These are phyloP conservation scores for Patella ulyssiponensis DNA, from an alignment of 2,888 invertebrate genomes.

Conservation along the genomic window DNA sequence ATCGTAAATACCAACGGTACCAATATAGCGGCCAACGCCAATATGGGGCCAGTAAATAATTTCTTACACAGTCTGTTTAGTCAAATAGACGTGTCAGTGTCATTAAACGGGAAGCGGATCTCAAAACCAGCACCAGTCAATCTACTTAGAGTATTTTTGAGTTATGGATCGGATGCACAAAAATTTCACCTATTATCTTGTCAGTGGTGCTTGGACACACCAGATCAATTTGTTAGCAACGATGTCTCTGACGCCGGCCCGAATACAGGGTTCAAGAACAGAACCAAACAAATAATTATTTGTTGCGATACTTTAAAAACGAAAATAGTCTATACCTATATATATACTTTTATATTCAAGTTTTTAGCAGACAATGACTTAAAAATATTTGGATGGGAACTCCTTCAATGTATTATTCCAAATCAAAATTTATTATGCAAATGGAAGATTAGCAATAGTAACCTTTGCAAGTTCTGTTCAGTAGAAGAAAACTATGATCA, in stretches of 20 bases:
- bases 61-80: neutral
- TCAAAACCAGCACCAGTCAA: neutral
- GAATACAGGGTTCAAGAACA: neutral
- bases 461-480: no score
- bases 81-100: neutral
- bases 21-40: neutral
- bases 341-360: no score
- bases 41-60: neutral
- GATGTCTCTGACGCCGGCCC: neutral
- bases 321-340: no score
- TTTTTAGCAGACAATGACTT: no score
- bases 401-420: no score
- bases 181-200: neutral
- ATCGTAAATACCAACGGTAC: neutral
- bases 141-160: neutral
- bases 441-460: no score
- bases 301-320: no score
- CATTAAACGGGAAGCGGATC: neutral
- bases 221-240: neutral
- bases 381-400: no score
- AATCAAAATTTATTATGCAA: no score
- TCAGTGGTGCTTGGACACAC: neutral
- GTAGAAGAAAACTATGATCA: no score
- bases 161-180: neutral
- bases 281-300: neutral